Percentiles rank a stretch among this genome's conserved stretches.
Evolutionary conservation across 1,140 invertebrate species (phyloP).

Genomic region (Lepidurus arcticus): DNA sequence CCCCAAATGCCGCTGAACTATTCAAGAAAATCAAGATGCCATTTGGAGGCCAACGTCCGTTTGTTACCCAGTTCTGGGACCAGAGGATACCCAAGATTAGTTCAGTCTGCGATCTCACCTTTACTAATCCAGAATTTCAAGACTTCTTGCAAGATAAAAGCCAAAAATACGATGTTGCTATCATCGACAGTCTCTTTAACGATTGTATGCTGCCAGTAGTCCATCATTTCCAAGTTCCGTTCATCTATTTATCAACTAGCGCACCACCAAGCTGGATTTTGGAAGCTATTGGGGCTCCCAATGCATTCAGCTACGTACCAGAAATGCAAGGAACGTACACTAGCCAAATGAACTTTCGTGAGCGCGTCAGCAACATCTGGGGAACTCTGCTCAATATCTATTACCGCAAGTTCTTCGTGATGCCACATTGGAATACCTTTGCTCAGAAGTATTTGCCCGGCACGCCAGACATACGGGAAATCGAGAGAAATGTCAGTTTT

Average conservation of each 20-base stretch:
- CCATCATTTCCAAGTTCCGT: conserved; percentile 53
- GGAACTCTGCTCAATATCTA: background rate
- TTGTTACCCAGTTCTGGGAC: background rate
- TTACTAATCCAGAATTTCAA: background rate
- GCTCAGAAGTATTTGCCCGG: background rate
- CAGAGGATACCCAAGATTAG: background rate
- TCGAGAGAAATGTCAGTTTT: conserved; percentile 37
- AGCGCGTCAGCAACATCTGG: conserved; percentile 43
- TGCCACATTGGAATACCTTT: background rate
- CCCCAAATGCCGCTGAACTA: too few relatives aligned
- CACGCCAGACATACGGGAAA: conserved; percentile 24
- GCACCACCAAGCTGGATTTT: conserved; percentile 39
- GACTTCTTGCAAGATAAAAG: background rate
- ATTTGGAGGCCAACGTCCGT: background rate
- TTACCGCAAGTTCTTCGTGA: background rate
- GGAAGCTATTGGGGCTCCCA: conserved; percentile 52
- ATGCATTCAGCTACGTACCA: conserved; percentile 52
- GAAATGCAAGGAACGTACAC: conserved; percentile 39
- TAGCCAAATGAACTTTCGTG: conserved; percentile 12
- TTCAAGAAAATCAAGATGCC: background rate
- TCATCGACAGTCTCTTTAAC: conserved; percentile 41
- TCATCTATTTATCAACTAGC: conserved; percentile 46
- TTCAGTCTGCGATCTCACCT: background rate
- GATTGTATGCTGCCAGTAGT: conserved; percentile 40
- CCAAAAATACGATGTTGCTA: conserved; percentile 39